A percentile compares a stretch with the other conserved stretches of the same genome.
phyloP scores from a whole-genome alignment of 2,113 vertebrate genomes.

The Brachyhypopomus gauderio region DNA sequence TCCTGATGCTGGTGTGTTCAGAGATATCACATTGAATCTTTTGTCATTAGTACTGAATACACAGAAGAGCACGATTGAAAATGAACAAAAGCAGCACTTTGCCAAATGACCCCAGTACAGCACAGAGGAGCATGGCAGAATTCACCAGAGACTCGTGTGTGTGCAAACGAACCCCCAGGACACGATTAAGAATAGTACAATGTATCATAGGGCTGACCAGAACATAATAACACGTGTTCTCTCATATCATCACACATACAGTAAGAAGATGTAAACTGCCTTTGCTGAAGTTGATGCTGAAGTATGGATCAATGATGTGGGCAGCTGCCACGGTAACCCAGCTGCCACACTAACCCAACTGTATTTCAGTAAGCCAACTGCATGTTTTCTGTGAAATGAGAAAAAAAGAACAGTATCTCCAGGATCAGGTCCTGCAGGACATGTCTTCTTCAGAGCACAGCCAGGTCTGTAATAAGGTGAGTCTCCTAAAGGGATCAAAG shows the following conservation, averaged over 20 bases:
- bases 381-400: constrained; percentile 53
- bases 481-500: constrained; percentile 56
- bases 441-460: constrained; percentile 62
- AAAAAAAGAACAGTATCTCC: constrained; percentile 57
- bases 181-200: no score
- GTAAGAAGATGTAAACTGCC: constrained; percentile 29
- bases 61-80: background rate
- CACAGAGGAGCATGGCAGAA: background rate
- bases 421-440: constrained; percentile 56
- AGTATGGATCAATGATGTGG: background rate
- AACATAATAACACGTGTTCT: background rate
- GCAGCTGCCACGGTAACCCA: constrained; percentile 30
- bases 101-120: background rate
- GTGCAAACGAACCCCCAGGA: background rate
- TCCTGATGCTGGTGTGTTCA: background rate
- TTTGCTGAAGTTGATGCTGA: background rate
- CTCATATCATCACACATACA: constrained; percentile 7
- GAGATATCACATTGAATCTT: background rate
- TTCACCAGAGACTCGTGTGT: background rate
- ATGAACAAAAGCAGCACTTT: background rate
- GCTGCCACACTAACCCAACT: constrained; percentile 35
- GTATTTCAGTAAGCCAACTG: background rate
- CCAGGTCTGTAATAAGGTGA: constrained; percentile 35
- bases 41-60: background rate
- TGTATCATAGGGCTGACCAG: background rate